Evolutionary conservation across 2,797 vertebrate genomes (phyloP), one percentile per base, ranked within the genome.

Genomic region (Diplodus puntazzo): DNA sequence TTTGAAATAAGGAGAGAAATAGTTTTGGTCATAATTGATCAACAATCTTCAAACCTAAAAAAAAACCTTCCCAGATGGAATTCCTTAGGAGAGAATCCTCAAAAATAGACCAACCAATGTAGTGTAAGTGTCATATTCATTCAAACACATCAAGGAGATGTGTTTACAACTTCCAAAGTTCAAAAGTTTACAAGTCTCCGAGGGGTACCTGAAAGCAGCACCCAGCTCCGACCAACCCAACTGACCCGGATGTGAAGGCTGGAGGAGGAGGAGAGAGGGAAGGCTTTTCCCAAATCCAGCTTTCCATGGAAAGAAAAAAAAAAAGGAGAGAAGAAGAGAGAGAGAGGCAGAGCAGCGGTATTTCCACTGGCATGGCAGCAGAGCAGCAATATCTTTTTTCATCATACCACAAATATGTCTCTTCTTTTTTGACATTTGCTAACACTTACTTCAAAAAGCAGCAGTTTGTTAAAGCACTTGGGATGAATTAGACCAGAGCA

Each of bases 201-300:
- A 82, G 58, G 20, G 1, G 50, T 4, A 16, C 59, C 0, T 90
- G 85, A 93, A 94, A 42, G 91, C 82, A 87, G 3, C 92, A 87
- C 30, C 57, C 3, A 79, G 76, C 81, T 91, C 87, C 65, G 76
- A 80, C 85, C 87, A 92, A 86, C 75, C 69, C 78, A 84, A 94
- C 58, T 94, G 92, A 95, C 93, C 95, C 95, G 95, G 95, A 96
- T 95, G 95, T 95, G 93, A 94, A 92, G 94, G 87, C 79, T 92
- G 84, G 68, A 92, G 70, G 59, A 83, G 72, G 63, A 83, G 80
- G 77, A 92, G 89, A 88, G 88, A 90, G 77, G 79, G 54, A 67
- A 87, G 86, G 78, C 78, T 91, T 92, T 88, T 87, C 84, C 89
- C 83, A 91, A 89, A 89, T 90, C 87, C 87, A 92, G 87, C 64